Evolutionary conservation across 1,140 invertebrate species (phyloP), one percentile per base, ranked within the genome.

Genomic region (Drosophila grimshawi): DNA sequence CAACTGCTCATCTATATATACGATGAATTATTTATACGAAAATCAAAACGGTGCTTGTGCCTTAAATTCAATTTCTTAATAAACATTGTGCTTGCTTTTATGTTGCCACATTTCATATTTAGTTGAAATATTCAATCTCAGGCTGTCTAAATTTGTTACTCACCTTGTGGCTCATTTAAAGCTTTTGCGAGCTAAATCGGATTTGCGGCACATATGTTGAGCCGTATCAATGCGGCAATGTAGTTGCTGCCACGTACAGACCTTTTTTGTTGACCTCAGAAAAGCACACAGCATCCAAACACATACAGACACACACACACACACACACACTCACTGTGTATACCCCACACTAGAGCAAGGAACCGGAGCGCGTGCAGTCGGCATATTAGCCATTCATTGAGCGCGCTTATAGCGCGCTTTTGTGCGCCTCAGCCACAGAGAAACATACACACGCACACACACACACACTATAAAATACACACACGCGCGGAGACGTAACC

Each of bases 321-420:
- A 19, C 29, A 11, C 48, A 52, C 37, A 11, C 6, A 39, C 8
- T 41, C n/a, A n/a, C n/a, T n/a, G n/a, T n/a, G 39, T 7, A 8
- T 43, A n/a, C 35, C 5, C 27, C 33, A 49, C 27, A 19, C 29
- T 7, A 3, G 30, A 3, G 5, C n/a, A 27, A 11, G 30, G 4
- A 46, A 41, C 11, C 35, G 37, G 41, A 52, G 7, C 67, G 64
- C 73, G 65, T 83, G 83, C 61, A 88, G 35, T 80, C 61, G 64
- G 79, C 85, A 88, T 88, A 88, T 88, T 88, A 88, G 80, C 85
- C 77, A 85, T 88, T 88, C 85, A 89, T 76, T 80, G 74, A 88
- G 74, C 71, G 74, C 85, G 80, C 80, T 89, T 90, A 85, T 85
- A 81, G 83, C 74, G 73, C 77, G 77, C 85, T 78, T 78, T 88